phyloP scores from a whole-genome alignment of 1,140 invertebrate genomes.

The Drosophila mauritiana region DNA sequence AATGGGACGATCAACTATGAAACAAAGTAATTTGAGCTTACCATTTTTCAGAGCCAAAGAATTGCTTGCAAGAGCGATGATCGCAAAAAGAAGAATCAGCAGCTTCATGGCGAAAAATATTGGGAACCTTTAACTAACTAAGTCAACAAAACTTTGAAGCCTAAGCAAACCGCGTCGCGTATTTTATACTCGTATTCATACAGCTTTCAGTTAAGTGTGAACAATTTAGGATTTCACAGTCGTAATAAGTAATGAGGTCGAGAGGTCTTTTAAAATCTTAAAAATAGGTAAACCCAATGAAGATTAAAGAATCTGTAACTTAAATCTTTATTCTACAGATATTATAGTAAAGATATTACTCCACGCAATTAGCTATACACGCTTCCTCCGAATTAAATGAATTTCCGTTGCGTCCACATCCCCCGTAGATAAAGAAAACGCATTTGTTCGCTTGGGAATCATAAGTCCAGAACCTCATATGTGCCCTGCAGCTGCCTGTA shows the following conservation, averaged over 20 bases:
- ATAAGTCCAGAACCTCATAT: too few species aligned
- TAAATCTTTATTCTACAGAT: too few species aligned
- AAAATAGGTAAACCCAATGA: too few species aligned
- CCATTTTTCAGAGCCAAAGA: not conserved
- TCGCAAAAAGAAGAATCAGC: not conserved
- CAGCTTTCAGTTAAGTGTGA: not conserved
- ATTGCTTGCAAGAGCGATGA: not conserved
- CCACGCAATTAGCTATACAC: constrained; percentile 29
- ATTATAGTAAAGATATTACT: not conserved
- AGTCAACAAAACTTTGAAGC: not conserved
- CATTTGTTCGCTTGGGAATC: constrained; percentile 86
- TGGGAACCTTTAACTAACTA: not conserved
- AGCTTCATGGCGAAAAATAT: not conserved
- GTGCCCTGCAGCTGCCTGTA: too few species aligned
- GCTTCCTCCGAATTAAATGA: constrained; percentile 86
- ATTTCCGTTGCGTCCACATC: constrained; percentile 95
- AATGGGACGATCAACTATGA: too few species aligned
- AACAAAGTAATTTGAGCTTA: too few species aligned
- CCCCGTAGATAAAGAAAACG: constrained; percentile 90
- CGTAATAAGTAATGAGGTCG: too few species aligned
- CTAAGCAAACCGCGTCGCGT: not conserved
- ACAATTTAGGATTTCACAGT: too few species aligned
- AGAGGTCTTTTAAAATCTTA: too few species aligned
- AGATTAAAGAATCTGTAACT: too few species aligned
- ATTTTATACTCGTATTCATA: too few species aligned